These are phyloP conservation scores for Drosophila kuntzei DNA, from an alignment of 2,888 invertebrate species.

Conservation along the genomic window DNA sequence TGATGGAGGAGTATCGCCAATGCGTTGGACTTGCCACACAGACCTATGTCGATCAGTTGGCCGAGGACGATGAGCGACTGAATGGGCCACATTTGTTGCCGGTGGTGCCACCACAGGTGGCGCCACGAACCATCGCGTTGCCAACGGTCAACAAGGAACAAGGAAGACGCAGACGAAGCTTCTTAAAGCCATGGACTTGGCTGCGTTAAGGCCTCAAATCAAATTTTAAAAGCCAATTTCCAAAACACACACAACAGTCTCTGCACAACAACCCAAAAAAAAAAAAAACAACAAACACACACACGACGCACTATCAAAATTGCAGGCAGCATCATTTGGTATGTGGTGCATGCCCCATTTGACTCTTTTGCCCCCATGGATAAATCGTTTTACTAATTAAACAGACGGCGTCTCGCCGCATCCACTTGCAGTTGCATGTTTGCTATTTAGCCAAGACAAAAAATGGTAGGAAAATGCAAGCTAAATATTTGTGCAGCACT, in stretches of 20 bases:
- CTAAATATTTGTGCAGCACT: slow-evolving; percentile 47
- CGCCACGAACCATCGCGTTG: background rate
- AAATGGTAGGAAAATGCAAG: background rate
- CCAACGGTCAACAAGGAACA: background rate
- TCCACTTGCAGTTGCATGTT: slow-evolving; percentile 14
- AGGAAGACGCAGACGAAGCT: slow-evolving; percentile 20
- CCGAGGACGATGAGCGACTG: slow-evolving; percentile 13
- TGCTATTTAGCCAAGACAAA: slow-evolving; percentile 20
- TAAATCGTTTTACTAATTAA: slow-evolving; percentile 55
- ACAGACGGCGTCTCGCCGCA: slow-evolving; percentile 28
- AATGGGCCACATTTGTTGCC: slow-evolving; percentile 1
- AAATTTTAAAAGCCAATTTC: slow-evolving; percentile 1
- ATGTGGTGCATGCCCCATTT: slow-evolving; percentile 22
- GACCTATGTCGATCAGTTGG: slow-evolving; percentile 41
- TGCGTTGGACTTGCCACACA: slow-evolving; percentile 55
- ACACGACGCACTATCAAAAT: slow-evolving; percentile 27
- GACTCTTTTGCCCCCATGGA: slow-evolving; percentile 12
- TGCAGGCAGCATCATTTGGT: slow-evolving; percentile 20
- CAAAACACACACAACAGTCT: background rate
- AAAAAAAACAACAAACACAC: background rate
- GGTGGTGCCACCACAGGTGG: background rate
- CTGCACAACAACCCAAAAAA: no score
- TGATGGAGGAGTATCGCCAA: slow-evolving; percentile 56
- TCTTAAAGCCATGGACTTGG: slow-evolving; percentile 67
- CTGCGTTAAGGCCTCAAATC: slow-evolving; percentile 32